A percentile compares a stretch with the other conserved stretches of the same genome.
Conservation (phyloP, 2,888 invertebrate species). For the Oithona nana region DNA sequence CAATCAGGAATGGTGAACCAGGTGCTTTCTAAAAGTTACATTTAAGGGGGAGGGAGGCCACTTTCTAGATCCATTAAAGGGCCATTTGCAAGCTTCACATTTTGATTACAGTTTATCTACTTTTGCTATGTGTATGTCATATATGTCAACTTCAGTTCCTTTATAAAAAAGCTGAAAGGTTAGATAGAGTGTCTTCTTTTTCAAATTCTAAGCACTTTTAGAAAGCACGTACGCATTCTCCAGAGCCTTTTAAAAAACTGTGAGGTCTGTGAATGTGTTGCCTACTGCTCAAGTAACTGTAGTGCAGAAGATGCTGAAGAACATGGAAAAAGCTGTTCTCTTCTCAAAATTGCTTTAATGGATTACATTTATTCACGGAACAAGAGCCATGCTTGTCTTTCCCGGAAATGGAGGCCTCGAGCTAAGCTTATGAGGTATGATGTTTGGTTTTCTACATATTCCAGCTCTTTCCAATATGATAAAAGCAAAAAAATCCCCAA, state of each 20-base stretch:
- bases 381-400: neutral
- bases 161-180: too few species aligned
- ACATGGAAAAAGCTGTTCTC: slow-evolving; percentile 1
- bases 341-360: neutral
- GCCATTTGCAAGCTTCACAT: too few species aligned
- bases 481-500: neutral
- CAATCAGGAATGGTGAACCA: slow-evolving; percentile 2
- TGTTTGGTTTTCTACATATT: neutral
- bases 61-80: too few species aligned
- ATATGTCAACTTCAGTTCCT: too few species aligned
- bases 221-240: neutral
- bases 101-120: too few species aligned
- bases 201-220: neutral
- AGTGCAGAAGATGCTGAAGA: slow-evolving; percentile 4
- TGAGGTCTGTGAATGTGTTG: neutral
- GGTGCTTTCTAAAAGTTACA: too few species aligned
- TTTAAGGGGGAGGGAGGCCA: too few species aligned
- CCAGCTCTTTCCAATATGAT: neutral
- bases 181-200: neutral
- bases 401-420: neutral
- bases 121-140: too few species aligned
- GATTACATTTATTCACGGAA: slow-evolving; percentile 3
- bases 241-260: neutral
- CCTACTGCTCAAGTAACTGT: slow-evolving; percentile 5
- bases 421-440: neutral